A percentile compares a stretch with the other conserved stretches of the same genome.
Conservation (phyloP, 2,797 vertebrate species). For the Capromys pilorides region DNA sequence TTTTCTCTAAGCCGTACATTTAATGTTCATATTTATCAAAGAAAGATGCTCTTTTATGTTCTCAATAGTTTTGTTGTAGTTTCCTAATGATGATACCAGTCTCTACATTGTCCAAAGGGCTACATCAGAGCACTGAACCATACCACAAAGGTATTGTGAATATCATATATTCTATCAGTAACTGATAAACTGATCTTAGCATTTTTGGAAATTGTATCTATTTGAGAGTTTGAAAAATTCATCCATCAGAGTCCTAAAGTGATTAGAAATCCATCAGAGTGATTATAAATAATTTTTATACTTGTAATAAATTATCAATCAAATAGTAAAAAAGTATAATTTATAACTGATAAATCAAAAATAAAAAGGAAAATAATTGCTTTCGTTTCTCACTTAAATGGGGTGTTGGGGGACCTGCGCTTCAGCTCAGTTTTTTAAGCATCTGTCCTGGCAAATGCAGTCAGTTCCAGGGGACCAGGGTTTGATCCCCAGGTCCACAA, state of each 20-base stretch:
- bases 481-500: too few relatives aligned
- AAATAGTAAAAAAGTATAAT: background rate
- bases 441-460: too few relatives aligned
- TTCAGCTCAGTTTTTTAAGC: too few relatives aligned
- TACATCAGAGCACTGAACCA: background rate
- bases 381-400: conserved; percentile 11
- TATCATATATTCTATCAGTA: conserved; percentile 21
- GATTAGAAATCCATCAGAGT: background rate
- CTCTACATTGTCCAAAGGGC: background rate
- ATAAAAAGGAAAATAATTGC: background rate
- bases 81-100: background rate
- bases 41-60: background rate
- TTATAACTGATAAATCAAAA: background rate
- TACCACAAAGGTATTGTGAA: background rate
- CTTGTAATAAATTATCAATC: background rate
- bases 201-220: conserved; percentile 10
- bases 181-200: background rate
- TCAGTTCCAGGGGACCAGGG: too few relatives aligned
- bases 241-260: background rate
- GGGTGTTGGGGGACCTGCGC: background rate
- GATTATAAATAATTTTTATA: background rate
- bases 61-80: background rate
- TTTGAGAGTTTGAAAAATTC: background rate
- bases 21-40: background rate
- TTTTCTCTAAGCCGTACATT: conserved; percentile 4